Percentiles rank a stretch among this genome's conserved stretches.
Conservation (phyloP, 2,797 vertebrate genomes). For the Schizothorax lantsangensis region DNA sequence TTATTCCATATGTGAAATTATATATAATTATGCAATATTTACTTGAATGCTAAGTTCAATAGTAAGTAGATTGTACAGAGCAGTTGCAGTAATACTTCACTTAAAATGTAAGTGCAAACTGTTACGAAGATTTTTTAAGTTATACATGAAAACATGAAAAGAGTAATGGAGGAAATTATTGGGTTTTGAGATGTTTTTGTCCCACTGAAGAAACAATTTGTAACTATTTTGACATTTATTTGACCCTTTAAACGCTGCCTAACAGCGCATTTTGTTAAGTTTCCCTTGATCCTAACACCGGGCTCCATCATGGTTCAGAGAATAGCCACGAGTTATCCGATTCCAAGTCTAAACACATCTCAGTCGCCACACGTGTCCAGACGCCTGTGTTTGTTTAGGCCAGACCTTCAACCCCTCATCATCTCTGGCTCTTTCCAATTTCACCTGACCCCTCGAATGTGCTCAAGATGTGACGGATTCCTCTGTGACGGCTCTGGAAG, state of each 20-base stretch:
- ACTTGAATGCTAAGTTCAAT: too few species aligned
- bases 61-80: too few species aligned
- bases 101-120: neutral
- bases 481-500: constrained; percentile 79
- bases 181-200: neutral
- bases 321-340: neutral
- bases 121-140: neutral
- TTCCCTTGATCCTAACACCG: constrained; percentile 26
- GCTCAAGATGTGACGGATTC: constrained; percentile 74
- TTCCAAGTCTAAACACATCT: constrained; percentile 31
- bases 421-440: constrained; percentile 68
- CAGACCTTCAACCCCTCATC: constrained; percentile 64
- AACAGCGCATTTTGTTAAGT: constrained; percentile 5
- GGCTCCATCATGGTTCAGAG: neutral
- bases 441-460: constrained; percentile 71
- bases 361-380: constrained; percentile 59
- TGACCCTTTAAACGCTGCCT: neutral
- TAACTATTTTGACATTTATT: neutral
- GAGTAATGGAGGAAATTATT: neutral
- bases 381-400: constrained; percentile 74
- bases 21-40: too few species aligned
- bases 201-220: constrained; percentile 1
- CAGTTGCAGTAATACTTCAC: too few species aligned
- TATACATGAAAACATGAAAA: too few species aligned
- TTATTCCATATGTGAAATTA: too few species aligned